Conservation (phyloP, 2,888 invertebrate species). For the Pegoplata infirma region DNA sequence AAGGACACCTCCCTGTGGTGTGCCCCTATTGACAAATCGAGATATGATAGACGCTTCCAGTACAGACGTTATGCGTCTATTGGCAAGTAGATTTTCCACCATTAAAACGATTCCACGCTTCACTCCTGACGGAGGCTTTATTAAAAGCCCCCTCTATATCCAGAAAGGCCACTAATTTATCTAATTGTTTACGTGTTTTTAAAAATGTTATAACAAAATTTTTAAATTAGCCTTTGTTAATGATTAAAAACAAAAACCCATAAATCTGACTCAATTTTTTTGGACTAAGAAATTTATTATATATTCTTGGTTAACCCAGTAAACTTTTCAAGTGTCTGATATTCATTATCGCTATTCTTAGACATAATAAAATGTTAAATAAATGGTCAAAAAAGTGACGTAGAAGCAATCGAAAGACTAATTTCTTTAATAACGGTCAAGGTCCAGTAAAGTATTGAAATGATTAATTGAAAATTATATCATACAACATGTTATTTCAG, state of each 20-base stretch:
- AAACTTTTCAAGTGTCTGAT: not conserved
- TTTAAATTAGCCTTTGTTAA: not conserved
- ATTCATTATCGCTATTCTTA: conserved; percentile 2
- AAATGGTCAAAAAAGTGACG: not conserved
- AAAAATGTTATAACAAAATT: not conserved
- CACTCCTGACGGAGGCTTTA: too few species aligned
- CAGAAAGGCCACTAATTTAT: too few species aligned
- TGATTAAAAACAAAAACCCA: conserved; percentile 10
- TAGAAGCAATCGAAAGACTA: not conserved
- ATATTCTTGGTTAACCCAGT: not conserved
- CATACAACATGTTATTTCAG: not conserved
- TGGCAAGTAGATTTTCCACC: too few species aligned
- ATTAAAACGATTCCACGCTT: too few species aligned
- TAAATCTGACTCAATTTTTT: conserved; percentile 25
- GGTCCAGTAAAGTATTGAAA: not conserved
- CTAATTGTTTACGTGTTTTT: not conserved
- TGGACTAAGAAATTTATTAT: not conserved
- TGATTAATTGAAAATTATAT: not conserved
- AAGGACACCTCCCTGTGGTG: too few species aligned
- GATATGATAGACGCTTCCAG: too few species aligned
- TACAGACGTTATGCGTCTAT: too few species aligned
- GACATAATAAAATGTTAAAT: not conserved
- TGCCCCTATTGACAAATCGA: too few species aligned
- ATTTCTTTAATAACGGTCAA: not conserved
- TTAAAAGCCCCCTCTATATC: too few species aligned